Evolutionary conservation across 2,113 vertebrate genomes (phyloP), one percentile per base, ranked within the genome.

Genomic region (Arvicanthis niloticus): DNA sequence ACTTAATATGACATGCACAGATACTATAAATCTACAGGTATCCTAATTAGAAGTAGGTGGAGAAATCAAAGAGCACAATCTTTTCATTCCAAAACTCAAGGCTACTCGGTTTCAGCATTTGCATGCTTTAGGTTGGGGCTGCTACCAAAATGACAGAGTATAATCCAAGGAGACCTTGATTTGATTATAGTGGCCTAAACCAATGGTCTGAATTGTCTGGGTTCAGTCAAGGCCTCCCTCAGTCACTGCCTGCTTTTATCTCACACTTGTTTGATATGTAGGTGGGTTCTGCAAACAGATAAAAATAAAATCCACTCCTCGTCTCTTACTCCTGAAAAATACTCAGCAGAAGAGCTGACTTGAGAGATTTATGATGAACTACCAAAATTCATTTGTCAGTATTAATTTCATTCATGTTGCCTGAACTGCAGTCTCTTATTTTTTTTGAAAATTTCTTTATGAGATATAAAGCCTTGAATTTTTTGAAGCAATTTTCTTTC

Each of bases 361-460:
- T 96, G 80, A 56, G 72, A 95, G 72, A 97, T 91, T 88, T 73
- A 92, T 92, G 88, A 89, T 81, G 76, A 96, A 95, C 45, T 93
- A 96, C 51, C 60, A 58, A 84, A 78, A 48, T 94, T 78, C 80
- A 95, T 86, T 88, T 85, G 48, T 95, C 94, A 86, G 76, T 76
- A 92, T 93, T 93, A 56, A 60, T 82, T 70, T 91, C 72, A 87
- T 92, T 87, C 68, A 77, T 89, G 37, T 94, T 97, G 96, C 73
- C 89, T 95, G 42, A 85, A 29, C 62, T 89, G 53, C 19, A 85
- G 68, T 92, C 90, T 84, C 76, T 58, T 85, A 40, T 75, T 42
- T 40, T 84, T 91, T 94, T 87, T n/a, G 15, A 96, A 93, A 94
- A 93, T 96, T 21, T 78, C 96, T 96, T 90, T 78, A 88, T 67